Conservation (phyloP, 1,140 invertebrate genomes). For the Melipona quadrifasciata region DNA sequence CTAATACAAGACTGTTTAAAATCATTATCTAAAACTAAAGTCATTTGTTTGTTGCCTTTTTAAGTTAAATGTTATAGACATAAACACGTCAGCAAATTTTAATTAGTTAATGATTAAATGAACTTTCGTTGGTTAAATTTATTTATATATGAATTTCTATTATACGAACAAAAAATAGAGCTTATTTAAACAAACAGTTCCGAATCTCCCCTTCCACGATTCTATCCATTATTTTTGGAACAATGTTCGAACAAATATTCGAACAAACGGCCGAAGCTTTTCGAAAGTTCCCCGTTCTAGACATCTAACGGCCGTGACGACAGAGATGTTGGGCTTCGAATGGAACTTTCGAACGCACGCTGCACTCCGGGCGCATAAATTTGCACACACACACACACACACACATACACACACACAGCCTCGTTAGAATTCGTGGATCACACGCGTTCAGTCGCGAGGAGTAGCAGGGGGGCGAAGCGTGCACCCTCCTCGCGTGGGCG, state of each 20-base stretch:
- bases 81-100: too few relatives aligned
- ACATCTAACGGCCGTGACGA: background rate
- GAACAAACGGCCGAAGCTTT: background rate
- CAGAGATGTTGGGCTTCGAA: background rate
- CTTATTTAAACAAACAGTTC: too few relatives aligned
- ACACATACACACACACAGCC: too few relatives aligned
- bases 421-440: conserved; percentile 31
- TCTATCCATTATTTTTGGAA: background rate
- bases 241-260: background rate
- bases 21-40: too few relatives aligned
- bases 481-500: background rate
- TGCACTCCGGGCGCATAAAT: conserved; percentile 32
- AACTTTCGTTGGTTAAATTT: too few relatives aligned
- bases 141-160: too few relatives aligned
- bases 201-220: background rate
- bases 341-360: background rate
- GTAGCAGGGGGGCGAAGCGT: background rate
- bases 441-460: conserved; percentile 3
- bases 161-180: too few relatives aligned
- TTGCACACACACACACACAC: background rate
- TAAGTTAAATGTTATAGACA: too few relatives aligned
- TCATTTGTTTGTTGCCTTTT: too few relatives aligned
- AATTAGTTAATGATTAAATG: too few relatives aligned
- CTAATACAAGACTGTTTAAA: too few relatives aligned
- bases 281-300: background rate